Base-by-base conservation (phyloP, 2,797 vertebrate species). In the Rhinogobio ventralis region DNA sequence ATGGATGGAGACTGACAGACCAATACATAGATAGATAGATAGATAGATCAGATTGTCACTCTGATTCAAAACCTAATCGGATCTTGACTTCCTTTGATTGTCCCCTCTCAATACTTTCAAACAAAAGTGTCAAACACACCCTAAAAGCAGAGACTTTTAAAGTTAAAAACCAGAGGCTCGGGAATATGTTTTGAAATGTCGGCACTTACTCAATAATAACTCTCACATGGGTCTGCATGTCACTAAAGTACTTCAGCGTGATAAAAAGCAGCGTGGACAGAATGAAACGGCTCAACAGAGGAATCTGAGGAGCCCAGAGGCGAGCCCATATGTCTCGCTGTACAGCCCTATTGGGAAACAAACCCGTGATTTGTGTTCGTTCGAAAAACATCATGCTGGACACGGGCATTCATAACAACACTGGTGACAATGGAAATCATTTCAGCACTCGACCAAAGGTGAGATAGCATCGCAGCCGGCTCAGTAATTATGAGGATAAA, bases 401-500 rank as follows among this genome's bases (percentile, higher is more conserved):
- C 2, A 7, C 8, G 8, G 15, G 19, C 67, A 60, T 72, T 72
- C 79, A 81, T 60, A 60, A 81, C 67, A 81, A 30, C 68, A 81
- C 67, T 2, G 55, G n/a, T 71, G 51, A 45, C 33, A 71, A 71
- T 23, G 15, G n/a, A 57, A 71, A 11, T 19, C 33, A 77, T 77
- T 60, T 77, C 74, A 77, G 74, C 53, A 60, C 33, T 60, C 67
- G 0, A 39, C 33, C 45, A 55, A n/a, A 51, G 2, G 20, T 69
- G 66, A 81, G 66, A 81, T 11, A 8, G 66, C 20, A 13, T 57
- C 7, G 19, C 25, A 64, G 28, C 10, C 20, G 9, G 25, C 13
- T 60, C 20, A 49, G 62, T 79, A 82, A 85, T 71, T 36, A 55
- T 73, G 36, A 73, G 42, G 62, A 67, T 42, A 86, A 88, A 86